Conservation (phyloP, 2,113 vertebrate species). For the Corydoras sp. region DNA sequence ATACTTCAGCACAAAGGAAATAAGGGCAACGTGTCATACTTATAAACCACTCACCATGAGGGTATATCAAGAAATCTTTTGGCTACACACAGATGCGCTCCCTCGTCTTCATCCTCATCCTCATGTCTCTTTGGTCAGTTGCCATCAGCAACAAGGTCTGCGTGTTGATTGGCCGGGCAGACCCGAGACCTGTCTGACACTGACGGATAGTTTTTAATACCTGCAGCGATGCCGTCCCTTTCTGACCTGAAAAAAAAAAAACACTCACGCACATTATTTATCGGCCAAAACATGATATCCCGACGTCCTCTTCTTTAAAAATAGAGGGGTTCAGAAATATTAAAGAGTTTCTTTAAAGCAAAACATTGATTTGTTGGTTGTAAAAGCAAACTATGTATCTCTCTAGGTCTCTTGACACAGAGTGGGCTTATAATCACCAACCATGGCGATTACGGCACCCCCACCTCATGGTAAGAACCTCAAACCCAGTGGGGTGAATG, state of each 20-base stretch:
- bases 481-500: no score
- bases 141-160: slow-evolving; percentile 13
- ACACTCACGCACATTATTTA: slow-evolving; percentile 29
- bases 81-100: background rate
- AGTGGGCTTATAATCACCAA: no score
- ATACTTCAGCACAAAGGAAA: slow-evolving; percentile 22
- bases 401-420: no score
- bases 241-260: slow-evolving; percentile 14
- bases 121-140: slow-evolving; percentile 28
- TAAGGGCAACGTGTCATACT: slow-evolving; percentile 5
- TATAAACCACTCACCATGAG: background rate
- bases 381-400: no score
- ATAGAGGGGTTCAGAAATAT: slow-evolving; percentile 15
- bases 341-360: background rate
- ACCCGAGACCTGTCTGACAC: slow-evolving; percentile 48
- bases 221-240: slow-evolving; percentile 34
- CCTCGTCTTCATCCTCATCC: slow-evolving; percentile 19
- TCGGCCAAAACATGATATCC: slow-evolving; percentile 3
- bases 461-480: no score
- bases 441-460: no score
- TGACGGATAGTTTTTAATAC: slow-evolving; percentile 55
- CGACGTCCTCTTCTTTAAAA: slow-evolving; percentile 1
- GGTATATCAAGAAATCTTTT: slow-evolving; percentile 1
- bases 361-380: background rate
- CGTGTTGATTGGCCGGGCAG: slow-evolving; percentile 46